Conservation (phyloP, 2,113 vertebrate genomes). For the Tympanuchus pallidicinctus region DNA sequence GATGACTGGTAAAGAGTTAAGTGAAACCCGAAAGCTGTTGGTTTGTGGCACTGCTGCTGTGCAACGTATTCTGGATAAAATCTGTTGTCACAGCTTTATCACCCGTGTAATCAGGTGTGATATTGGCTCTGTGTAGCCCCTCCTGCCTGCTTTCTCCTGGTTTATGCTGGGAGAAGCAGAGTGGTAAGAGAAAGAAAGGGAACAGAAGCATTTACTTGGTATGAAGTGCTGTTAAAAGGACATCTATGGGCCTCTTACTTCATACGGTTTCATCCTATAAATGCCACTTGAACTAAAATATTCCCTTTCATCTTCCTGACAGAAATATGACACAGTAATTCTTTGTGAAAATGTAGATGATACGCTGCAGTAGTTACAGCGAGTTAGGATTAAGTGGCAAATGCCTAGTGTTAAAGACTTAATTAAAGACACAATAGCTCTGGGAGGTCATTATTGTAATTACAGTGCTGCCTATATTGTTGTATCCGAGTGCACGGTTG, state of each 20-base stretch:
- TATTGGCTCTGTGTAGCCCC: slow-evolving; percentile 38
- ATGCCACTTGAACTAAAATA: slow-evolving; percentile 81
- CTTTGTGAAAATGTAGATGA: slow-evolving; percentile 81
- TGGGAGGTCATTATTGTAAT: slow-evolving; percentile 82
- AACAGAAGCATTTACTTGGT: slow-evolving; percentile 57
- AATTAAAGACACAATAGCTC: slow-evolving; percentile 84
- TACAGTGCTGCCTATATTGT: slow-evolving; percentile 74
- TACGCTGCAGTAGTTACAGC: slow-evolving; percentile 72
- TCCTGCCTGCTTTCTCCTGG: slow-evolving; percentile 12
- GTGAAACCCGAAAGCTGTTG: background rate
- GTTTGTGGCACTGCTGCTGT: background rate
- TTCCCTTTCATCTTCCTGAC: slow-evolving; percentile 81
- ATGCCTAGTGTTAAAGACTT: slow-evolving; percentile 81
- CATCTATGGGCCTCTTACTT: slow-evolving; percentile 55
- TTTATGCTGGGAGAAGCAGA: slow-evolving; percentile 47
- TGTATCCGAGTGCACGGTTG: slow-evolving; percentile 66
- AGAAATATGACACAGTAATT: slow-evolving; percentile 81
- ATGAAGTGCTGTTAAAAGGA: slow-evolving; percentile 71
- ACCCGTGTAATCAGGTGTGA: slow-evolving; percentile 55
- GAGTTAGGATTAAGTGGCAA: slow-evolving; percentile 82
- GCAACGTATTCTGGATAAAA: slow-evolving; percentile 10
- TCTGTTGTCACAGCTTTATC: slow-evolving; percentile 50
- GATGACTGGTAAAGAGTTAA: slow-evolving; percentile 15
- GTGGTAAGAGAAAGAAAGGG: slow-evolving; percentile 32
- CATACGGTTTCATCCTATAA: slow-evolving; percentile 67